Conservation (phyloP, 2,797 vertebrate genomes). For the Sebastiscus tertius region DNA sequence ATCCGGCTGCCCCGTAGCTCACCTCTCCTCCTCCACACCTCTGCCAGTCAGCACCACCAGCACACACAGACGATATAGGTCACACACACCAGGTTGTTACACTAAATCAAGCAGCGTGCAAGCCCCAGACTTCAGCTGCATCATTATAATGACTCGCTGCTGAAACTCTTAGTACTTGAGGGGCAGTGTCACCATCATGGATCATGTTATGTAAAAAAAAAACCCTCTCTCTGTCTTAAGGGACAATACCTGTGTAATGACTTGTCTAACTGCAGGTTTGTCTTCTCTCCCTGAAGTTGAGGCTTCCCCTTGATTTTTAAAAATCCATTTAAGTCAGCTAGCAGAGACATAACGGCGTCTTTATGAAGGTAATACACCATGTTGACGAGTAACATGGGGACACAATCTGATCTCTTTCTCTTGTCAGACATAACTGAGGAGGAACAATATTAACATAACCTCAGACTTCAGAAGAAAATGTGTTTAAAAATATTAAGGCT, state of each 20-base stretch:
- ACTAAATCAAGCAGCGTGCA: slow-evolving; percentile 40
- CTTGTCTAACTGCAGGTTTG: slow-evolving; percentile 5
- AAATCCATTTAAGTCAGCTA: slow-evolving; percentile 5
- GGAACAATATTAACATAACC: neutral
- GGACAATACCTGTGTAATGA: slow-evolving; percentile 4
- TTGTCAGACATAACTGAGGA: neutral
- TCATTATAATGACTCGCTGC: slow-evolving; percentile 48
- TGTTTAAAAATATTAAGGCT: too few species aligned
- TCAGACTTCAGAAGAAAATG: neutral
- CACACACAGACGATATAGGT: slow-evolving; percentile 1
- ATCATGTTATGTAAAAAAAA: slow-evolving; percentile 14
- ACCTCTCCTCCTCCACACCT: slow-evolving; percentile 37
- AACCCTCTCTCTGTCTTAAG: neutral
- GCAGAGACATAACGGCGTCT: neutral
- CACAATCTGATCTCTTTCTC: neutral
- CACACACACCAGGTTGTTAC: slow-evolving; percentile 20
- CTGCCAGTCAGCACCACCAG: slow-evolving; percentile 34
- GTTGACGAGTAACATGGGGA: neutral
- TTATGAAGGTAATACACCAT: slow-evolving; percentile 9
- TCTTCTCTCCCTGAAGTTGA: neutral
- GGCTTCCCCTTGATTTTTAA: neutral
- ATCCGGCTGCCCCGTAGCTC: slow-evolving; percentile 56
- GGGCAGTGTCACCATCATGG: slow-evolving; percentile 21
- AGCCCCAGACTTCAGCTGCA: slow-evolving; percentile 34
- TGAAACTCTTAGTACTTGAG: slow-evolving; percentile 38